Evolutionary conservation across 2,113 vertebrate genomes (phyloP).

Genomic region (Glaucomys volans): DNA sequence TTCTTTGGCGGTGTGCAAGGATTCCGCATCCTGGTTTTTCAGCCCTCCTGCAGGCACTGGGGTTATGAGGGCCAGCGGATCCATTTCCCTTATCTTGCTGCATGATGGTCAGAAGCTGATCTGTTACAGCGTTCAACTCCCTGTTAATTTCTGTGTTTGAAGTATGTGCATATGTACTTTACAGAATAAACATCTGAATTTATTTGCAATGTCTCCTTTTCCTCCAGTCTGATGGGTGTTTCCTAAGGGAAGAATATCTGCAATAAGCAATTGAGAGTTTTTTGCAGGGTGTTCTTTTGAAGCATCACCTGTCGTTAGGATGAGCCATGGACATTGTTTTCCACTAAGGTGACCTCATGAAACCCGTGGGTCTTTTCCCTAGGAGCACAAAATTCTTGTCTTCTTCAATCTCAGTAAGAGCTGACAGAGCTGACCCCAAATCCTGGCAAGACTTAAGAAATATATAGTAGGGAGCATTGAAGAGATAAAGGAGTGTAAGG

Average conservation of each 20-base stretch:
- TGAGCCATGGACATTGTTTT: background rate
- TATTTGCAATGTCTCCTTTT: conserved; percentile 63
- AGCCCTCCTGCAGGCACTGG: conserved; percentile 83
- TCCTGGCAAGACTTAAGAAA: background rate
- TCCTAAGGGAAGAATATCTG: background rate
- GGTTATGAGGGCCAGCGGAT: conserved; percentile 80
- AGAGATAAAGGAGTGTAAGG: background rate
- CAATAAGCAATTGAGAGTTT: background rate
- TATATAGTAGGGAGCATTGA: background rate
- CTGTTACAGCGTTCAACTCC: conserved; percentile 88
- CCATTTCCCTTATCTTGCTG: conserved; percentile 88
- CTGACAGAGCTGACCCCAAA: background rate
- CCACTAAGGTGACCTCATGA: background rate
- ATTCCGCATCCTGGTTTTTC: conserved; percentile 81
- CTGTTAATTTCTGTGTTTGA: conserved; percentile 90
- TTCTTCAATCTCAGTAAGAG: background rate
- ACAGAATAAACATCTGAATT: conserved; percentile 88
- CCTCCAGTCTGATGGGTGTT: background rate
- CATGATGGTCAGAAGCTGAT: conserved; percentile 90
- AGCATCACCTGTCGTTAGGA: background rate
- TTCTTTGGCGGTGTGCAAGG: conserved; percentile 82
- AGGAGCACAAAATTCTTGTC: background rate
- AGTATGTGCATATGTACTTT: conserved; percentile 91
- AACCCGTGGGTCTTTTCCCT: background rate
- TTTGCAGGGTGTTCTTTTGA: background rate